Base-by-base conservation (phyloP, 2,888 invertebrate species). In the Cabera pusaria region DNA sequence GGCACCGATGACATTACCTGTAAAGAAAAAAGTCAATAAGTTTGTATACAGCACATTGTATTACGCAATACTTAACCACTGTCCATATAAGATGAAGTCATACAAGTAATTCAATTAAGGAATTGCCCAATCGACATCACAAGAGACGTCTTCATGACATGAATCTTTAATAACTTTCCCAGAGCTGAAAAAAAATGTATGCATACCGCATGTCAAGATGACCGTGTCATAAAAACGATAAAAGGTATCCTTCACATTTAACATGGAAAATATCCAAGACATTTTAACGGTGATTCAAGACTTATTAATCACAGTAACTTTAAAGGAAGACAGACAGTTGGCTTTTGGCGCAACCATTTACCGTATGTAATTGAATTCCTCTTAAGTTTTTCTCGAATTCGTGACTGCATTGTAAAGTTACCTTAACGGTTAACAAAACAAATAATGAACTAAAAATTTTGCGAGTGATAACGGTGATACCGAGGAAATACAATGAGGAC, bases 341-440 rank as follows among this genome's bases (percentile, higher is more conserved):
- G 5, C 3, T 27, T 26, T 8, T 38, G 17, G 17, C 32, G 21
- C 22, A 28, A 40, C 16, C 9, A 22, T 14, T 14, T 21, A 11
- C 28, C 7, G 32, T 27, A 32, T 23, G 12, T 22, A 16, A 33
- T n/a, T n/a, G n/a, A n/a, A n/a, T 33, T 33, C 29, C 26, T 11
- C n/a, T 5, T 3, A 14, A 22, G 9, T 41, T 35, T 35, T 29
- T 34, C 29, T 25, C 18, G 6, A 24, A 3, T 42, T n/a, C 41
- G 41, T 42, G 41, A 42, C 35, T 32, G 17, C 19, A 36, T 20
- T 20, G 8, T 32, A 36, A 26, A 3, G 3, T 23, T 14, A 23
- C 21, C 23, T 27, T 58, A 58, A 63, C 61, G 49, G 62, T 37
- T 46, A 33, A 31, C 29, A 43, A 42, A 44, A 31, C 29, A 38